Conservation (phyloP, 1,140 invertebrate genomes). For the Thaumatotibia leucotreta region DNA sequence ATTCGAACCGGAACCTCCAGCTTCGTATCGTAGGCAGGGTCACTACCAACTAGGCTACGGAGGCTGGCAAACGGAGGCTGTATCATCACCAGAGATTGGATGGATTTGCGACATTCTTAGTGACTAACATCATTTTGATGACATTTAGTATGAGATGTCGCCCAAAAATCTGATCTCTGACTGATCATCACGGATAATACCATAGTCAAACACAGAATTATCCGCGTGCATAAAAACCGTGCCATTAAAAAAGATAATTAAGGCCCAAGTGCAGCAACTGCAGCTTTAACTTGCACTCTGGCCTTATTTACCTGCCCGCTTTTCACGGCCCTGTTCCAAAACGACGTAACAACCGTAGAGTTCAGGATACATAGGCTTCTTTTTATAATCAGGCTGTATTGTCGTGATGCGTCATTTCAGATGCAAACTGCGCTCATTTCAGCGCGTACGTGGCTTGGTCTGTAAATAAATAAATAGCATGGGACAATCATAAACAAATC, state of each 20-base stretch:
- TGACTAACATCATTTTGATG: too few relatives aligned
- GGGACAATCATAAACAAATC: too few relatives aligned
- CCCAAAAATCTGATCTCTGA: too few relatives aligned
- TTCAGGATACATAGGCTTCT: not conserved
- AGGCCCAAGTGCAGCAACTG: not conserved
- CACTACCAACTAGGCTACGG: too few relatives aligned
- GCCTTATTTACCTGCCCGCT: not conserved
- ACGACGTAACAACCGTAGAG: not conserved
- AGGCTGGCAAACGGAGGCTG: too few relatives aligned
- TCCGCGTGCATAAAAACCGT: not conserved
- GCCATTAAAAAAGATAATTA: not conserved
- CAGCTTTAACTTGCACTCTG: not conserved
- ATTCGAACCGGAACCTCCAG: too few relatives aligned
- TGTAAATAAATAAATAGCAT: too few relatives aligned
- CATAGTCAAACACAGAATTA: not conserved
- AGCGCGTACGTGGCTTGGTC: not conserved
- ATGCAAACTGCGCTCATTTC: not conserved
- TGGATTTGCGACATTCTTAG: too few relatives aligned
- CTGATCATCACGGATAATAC: too few relatives aligned
- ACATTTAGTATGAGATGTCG: too few relatives aligned
- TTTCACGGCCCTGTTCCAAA: not conserved
- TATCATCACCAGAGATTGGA: too few relatives aligned
- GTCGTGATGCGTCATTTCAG: not conserved
- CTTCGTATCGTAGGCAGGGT: too few relatives aligned
- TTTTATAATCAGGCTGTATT: not conserved